Evolutionary conservation across 2,888 invertebrate genomes (phyloP), one percentile per base, ranked within the genome.

Genomic region (Exocentrus adspersus): DNA sequence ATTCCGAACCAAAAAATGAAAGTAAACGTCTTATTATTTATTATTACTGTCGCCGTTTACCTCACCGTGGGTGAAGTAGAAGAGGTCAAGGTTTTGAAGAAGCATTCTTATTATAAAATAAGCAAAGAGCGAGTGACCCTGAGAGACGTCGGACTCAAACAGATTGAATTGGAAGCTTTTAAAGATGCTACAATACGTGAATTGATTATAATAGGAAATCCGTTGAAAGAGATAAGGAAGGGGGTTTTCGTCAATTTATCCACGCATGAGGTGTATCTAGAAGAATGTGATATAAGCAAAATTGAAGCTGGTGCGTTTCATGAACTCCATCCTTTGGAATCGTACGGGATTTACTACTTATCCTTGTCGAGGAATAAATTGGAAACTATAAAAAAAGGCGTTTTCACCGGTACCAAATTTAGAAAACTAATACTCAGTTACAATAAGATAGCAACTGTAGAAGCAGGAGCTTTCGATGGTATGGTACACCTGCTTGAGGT

Each of bases 361-460:
- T 50, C 21, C 5, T 24, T 50, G n/a, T 4, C 14, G 2, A 28
- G 2, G 10, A 50, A 50, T n/a, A 21, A 12, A 28, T 1, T 28
- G 12, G 21, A 12, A 16, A 4, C n/a, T 7, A 50, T 50, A 50
- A 2, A 3, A 12, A 24, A 12, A 12, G 48, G 48, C 1, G 10
- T 50, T n/a, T 50, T 50, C 48, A 50, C n/a, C 24, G n/a, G 12
- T 7, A 21, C 48, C 6, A 21, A 50, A 14, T 50, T 50, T 9
- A 28, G 24, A 6, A 24, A 24, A 19, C 24, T 24, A 2, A 28
- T 24, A 9, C 19, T 50, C 5, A 12, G 12, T 12, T 24, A 2
- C 5, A 50, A 50, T 50, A 10, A 50, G 5, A 50, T 50, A 2
- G 21, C n/a, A n/a, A 28, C 3, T 9, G 14, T 50, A 3, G 48